phyloP scores from a whole-genome alignment of 92 coral and sea anemone species.

The Epizoanthus rinbou region DNA sequence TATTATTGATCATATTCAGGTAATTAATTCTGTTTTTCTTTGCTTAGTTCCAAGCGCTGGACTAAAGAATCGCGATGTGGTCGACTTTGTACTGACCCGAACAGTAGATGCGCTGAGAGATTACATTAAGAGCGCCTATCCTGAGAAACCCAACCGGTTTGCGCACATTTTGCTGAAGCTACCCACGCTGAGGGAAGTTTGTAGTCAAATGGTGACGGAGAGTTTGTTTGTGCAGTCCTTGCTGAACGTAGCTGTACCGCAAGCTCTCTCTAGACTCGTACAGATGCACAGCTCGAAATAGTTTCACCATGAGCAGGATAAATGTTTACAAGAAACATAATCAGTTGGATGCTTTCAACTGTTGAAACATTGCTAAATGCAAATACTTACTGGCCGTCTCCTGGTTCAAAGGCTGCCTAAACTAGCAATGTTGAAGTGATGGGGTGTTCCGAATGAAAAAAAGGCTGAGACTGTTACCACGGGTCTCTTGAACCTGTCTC shows the following conservation, averaged over 20 bases:
- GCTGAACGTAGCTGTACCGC: constrained; percentile 87
- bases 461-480: too few species aligned
- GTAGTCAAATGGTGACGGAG: constrained; percentile 81
- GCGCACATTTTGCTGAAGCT: constrained; percentile 91
- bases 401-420: too few species aligned
- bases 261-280: constrained; percentile 62
- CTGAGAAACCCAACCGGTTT: constrained; percentile 97
- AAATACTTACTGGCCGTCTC: too few species aligned
- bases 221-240: constrained; percentile 90
- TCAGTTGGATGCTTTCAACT: too few species aligned
- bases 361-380: too few species aligned
- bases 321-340: too few species aligned
- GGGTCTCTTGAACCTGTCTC: too few species aligned
- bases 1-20: not conserved
- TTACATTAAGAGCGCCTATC: constrained; percentile 88
- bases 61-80: constrained; percentile 76
- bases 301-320: too few species aligned
- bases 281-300: constrained; percentile 45
- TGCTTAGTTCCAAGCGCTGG: constrained; percentile 78
- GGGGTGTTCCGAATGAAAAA: too few species aligned
- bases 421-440: too few species aligned
- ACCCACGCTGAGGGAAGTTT: constrained; percentile 85
- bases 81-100: constrained; percentile 83
- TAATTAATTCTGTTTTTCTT: not conserved
- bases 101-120: constrained; percentile 92